Percentiles rank a stretch among this genome's conserved stretches.
These are phyloP conservation scores for Ectropis grisescens DNA, from an alignment of 1,140 invertebrate species.

Conservation along the genomic window DNA sequence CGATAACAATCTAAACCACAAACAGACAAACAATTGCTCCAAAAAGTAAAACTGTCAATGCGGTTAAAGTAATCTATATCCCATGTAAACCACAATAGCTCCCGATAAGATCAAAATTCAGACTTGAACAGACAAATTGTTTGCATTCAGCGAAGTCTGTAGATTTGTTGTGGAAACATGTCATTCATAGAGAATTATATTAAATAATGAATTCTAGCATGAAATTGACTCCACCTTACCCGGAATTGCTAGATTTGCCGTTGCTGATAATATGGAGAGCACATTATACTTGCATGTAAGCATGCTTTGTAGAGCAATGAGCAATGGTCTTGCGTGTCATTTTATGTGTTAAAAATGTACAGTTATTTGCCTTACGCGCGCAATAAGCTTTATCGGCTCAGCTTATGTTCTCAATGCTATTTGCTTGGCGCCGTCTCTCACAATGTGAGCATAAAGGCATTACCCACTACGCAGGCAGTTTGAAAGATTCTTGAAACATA, in stretches of 20 bases:
- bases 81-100: constrained; percentile 33
- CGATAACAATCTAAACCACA: constrained; percentile 9
- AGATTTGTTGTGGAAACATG: constrained; percentile 60
- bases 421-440: too few relatives aligned
- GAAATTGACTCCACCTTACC: constrained; percentile 42
- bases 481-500: too few relatives aligned
- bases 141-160: constrained; percentile 30
- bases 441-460: too few relatives aligned
- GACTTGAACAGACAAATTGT: constrained; percentile 52
- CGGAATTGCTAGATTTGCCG: neutral
- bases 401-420: too few relatives aligned
- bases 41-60: constrained; percentile 21
- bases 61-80: constrained; percentile 27
- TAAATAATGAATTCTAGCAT: constrained; percentile 32
- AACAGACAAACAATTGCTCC: constrained; percentile 14
- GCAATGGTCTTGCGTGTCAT: too few relatives aligned
- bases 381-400: too few relatives aligned
- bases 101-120: constrained; percentile 50
- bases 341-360: too few relatives aligned
- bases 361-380: too few relatives aligned
- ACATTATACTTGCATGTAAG: too few relatives aligned
- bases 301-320: too few relatives aligned
- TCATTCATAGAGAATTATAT: constrained; percentile 37
- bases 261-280: too few relatives aligned
- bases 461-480: too few relatives aligned